Evolutionary conservation across 1,140 invertebrate species (phyloP).

Genomic region (Oscheius sp.): DNA sequence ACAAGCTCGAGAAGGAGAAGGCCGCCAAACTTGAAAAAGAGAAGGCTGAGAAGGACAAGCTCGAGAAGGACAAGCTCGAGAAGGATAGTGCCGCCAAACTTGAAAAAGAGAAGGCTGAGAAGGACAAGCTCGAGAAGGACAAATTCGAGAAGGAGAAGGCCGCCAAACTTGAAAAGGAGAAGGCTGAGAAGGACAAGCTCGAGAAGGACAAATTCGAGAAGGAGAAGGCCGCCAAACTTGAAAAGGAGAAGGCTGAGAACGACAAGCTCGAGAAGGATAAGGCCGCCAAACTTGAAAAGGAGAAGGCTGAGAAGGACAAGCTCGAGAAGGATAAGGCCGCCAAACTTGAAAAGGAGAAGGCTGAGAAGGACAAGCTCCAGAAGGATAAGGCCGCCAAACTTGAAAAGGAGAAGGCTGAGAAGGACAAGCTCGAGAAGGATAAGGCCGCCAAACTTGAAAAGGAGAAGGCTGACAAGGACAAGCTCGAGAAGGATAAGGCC

Average conservation of each 20-base stretch:
- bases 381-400: no score
- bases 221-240: background rate
- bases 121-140: background rate
- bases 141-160: background rate
- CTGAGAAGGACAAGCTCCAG: no score
- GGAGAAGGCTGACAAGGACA: no score
- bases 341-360: no score
- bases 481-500: no score
- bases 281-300: background rate
- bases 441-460: no score
- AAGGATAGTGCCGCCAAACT: background rate
- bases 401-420: no score
- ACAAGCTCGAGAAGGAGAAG: background rate
- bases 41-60: background rate
- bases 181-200: background rate
- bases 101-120: background rate
- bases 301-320: background rate
- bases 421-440: no score
- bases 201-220: no score
- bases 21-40: background rate
- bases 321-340: no score
- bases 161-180: background rate
- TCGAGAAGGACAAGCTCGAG: background rate
- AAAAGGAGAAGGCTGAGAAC: background rate
- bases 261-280: background rate